Evolutionary conservation across 2,113 vertebrate species (phyloP), one percentile per base, ranked within the genome.

Genomic region (Eretmochelys imbricata): DNA sequence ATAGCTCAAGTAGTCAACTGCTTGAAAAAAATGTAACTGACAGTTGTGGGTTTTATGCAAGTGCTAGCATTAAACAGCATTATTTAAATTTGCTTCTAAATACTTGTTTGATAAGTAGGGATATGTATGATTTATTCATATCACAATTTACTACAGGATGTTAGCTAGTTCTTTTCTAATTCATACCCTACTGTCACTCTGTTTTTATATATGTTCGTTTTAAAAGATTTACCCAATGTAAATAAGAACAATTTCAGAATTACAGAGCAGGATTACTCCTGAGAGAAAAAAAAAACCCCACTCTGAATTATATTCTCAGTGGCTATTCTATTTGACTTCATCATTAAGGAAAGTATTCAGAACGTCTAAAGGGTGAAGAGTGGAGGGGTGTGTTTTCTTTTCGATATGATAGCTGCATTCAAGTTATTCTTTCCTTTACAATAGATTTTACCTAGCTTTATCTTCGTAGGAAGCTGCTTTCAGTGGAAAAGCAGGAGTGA

Each of bases 371-470:
- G 98, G 98, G 98, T 98, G 98, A 98, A 97, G 97, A 98, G 98
- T 97, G 97, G 97, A 98, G 97, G 97, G 97, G 98, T 84, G 97
- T 98, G 98, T 98, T 98, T 98, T 98, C 98, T 97, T 98, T 98
- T 98, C 97, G 98, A 98, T 98, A 98, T 98, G 98, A 98, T 98
- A 98, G 98, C 97, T 85, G 97, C 96, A 98, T 98, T 98, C 98
- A 98, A 97, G 98, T 98, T 98, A 98, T 98, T 98, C 98, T 98
- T 97, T 75, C 98, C 98, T 91, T 98, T 98, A 99, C 99, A 99
- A 99, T 99, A 98, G 99, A 99, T 99, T 99, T 99, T 99, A 99
- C 99, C 99, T 99, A 99, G 98, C 99, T 99, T 99, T 99, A 99
- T 99, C 99, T 99, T 99, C 98, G 98, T 95, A 99, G 99, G 99